phyloP scores from a whole-genome alignment of 2,113 vertebrate species.

The Malurus melanocephalus region DNA sequence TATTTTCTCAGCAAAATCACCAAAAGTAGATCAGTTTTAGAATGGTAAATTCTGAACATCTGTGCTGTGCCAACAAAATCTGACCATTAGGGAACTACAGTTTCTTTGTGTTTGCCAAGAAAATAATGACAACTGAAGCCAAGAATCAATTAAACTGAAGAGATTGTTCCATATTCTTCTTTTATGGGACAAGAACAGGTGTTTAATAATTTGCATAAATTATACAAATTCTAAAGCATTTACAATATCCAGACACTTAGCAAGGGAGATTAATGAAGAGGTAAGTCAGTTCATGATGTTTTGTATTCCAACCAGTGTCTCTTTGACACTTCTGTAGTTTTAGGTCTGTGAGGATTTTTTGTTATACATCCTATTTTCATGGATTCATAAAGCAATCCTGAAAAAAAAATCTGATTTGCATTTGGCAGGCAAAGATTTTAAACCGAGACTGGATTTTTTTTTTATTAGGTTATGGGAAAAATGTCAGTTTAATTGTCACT shows the following conservation, averaged over 20 bases:
- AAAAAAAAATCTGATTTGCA: constrained; percentile 25
- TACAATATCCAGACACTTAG: constrained; percentile 66
- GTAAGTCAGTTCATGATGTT: constrained; percentile 44
- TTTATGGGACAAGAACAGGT: constrained; percentile 73
- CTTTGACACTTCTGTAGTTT: constrained; percentile 14
- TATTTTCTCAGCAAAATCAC: constrained; percentile 7
- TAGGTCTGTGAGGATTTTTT: constrained; percentile 20
- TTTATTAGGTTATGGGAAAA: constrained; percentile 25
- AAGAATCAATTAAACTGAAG: constrained; percentile 70
- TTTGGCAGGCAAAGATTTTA: constrained; percentile 21
- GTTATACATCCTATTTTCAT: constrained; percentile 36
- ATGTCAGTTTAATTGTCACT: constrained; percentile 43
- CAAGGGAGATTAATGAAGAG: constrained; percentile 60
- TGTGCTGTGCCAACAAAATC: constrained; percentile 59
- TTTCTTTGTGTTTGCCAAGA: constrained; percentile 50
- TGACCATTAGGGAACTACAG: constrained; percentile 56
- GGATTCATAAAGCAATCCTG: constrained; percentile 41
- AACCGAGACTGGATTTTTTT: not conserved
- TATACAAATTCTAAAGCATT: constrained; percentile 67
- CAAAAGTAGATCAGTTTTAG: not conserved
- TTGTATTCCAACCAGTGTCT: not conserved
- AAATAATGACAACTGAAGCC: constrained; percentile 65
- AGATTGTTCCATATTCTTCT: constrained; percentile 58
- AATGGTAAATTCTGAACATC: constrained; percentile 55
- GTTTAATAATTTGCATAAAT: constrained; percentile 78